phyloP scores from a whole-genome alignment of 1,140 invertebrate genomes.

The Drosophila eugracilis region DNA sequence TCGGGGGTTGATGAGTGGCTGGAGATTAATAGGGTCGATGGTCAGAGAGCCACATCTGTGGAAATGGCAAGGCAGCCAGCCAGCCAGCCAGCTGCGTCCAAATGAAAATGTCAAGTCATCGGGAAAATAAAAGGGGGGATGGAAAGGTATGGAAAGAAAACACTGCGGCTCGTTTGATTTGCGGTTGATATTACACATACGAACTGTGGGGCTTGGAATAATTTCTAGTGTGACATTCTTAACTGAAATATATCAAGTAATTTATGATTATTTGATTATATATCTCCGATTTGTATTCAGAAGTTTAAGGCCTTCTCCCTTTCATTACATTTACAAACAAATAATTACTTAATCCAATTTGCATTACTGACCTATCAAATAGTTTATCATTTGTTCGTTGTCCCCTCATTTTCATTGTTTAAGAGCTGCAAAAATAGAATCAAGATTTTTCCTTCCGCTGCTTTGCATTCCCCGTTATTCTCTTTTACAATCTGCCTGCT shows the following conservation, averaged over 20 bases:
- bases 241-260: background rate
- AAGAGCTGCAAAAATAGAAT: conserved; percentile 15
- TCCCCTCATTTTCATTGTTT: conserved; percentile 6
- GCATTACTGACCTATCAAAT: conserved; percentile 16
- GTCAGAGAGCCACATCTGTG: conserved; percentile 37
- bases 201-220: conserved; percentile 15
- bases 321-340: background rate
- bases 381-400: conserved; percentile 1
- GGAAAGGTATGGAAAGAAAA: conserved; percentile 15
- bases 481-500: background rate
- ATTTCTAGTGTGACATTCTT: background rate
- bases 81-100: conserved; percentile 36
- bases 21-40: conserved; percentile 48
- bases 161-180: conserved; percentile 36
- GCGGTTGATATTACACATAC: conserved; percentile 9
- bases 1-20: background rate
- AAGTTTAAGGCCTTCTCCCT: background rate
- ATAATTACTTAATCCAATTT: conserved; percentile 16
- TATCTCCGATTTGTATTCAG: no score
- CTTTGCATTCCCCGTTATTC: conserved; percentile 14
- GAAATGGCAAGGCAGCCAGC: conserved; percentile 19
- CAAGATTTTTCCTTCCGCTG: conserved; percentile 36
- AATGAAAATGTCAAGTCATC: conserved; percentile 48
- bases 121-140: conserved; percentile 13
- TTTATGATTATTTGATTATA: no score